phyloP scores from a whole-genome alignment of 2,113 vertebrate species.

The Oryzias javanicus region DNA sequence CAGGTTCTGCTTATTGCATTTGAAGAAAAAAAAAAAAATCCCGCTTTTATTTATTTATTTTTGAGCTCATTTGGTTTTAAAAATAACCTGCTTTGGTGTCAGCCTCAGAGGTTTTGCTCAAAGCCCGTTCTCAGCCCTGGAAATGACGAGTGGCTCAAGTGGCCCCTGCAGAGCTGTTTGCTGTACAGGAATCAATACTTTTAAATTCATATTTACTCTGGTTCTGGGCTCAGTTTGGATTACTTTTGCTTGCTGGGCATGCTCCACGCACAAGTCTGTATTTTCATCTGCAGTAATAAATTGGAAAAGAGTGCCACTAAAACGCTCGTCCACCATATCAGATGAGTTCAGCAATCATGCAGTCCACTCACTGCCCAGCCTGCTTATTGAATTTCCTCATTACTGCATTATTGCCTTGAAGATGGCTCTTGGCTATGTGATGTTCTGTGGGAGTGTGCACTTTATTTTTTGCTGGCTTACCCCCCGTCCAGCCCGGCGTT shows the following conservation, averaged over 20 bases:
- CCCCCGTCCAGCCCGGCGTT: conserved; percentile 12
- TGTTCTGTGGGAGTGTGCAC: conserved; percentile 40
- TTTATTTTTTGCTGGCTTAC: conserved; percentile 37
- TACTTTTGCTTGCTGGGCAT: conserved; percentile 3
- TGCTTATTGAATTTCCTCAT: conserved; percentile 62
- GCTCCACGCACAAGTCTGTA: conserved; percentile 5
- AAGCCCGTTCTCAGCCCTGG: conserved; percentile 27
- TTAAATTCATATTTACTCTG: conserved; percentile 29
- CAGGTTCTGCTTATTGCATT: conserved; percentile 32
- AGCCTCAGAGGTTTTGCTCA: conserved; percentile 21
- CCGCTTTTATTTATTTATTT: conserved; percentile 11
- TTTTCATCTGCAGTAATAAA: conserved; percentile 25
- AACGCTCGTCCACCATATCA: conserved; percentile 2
- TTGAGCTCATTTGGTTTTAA: conserved; percentile 8
- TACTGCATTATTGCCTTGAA: conserved; percentile 52
- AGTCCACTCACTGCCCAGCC: conserved; percentile 31
- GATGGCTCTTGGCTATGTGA: conserved; percentile 44
- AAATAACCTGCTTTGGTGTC: not conserved
- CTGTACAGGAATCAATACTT: conserved; percentile 25
- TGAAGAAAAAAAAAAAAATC: conserved; percentile 2
- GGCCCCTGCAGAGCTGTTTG: conserved; percentile 14
- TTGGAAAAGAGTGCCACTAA: conserved; percentile 12
- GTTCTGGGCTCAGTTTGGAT: conserved; percentile 1
- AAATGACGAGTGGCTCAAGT: conserved; percentile 16
- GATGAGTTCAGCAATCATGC: conserved; percentile 32